Base-by-base conservation (phyloP, 2,888 invertebrate genomes). In the Lottia scabra region DNA sequence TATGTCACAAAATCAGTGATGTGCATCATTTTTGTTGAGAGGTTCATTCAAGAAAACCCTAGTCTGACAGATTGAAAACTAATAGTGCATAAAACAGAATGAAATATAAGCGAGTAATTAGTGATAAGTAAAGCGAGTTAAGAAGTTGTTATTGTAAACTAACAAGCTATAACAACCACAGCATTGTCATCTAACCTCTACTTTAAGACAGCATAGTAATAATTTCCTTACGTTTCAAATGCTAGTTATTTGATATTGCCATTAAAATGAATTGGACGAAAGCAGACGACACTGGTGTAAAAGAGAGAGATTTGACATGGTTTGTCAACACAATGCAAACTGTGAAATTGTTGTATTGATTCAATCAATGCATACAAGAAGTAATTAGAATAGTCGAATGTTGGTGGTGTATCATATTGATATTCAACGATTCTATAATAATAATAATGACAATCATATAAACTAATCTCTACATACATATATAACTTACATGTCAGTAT, bases 1-100 rank as follows among this genome's bases (percentile, higher is more conserved):
- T 56, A 23, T 56, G 23, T 56, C 56, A 56, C 56, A 56, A 56
- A 56, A 19, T 56, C 56, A 56, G 56, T 56, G 56, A 56, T 56
- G 56, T 56, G 56, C 19, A 23, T 56, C 56, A 56, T 19, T 19
- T 56, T 56, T 56, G 56, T 56, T 56, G 56, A 23, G 23, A 56
- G 19, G 56, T 56, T 56, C 19, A 56, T 56, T 56, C 56, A 56
- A 10, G 23, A 23, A 56, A 56, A 23, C 56, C 19, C 56, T 4
- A 19, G 19, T 10, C 19, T 56, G 56, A 56, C 19, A 56, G 56
- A 56, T 56, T 56, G 19, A 56, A 23, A 56, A 56, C 56, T 56
- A 56, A 56, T 56, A 56, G 56, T 56, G 56, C 56, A 56, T 56
- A 23, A 56, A 56, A 19, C 23, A 56, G 56, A 23, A 23, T 56